Conservation (phyloP, 2,797 vertebrate genomes). For the Phyllotis vaccarum region DNA sequence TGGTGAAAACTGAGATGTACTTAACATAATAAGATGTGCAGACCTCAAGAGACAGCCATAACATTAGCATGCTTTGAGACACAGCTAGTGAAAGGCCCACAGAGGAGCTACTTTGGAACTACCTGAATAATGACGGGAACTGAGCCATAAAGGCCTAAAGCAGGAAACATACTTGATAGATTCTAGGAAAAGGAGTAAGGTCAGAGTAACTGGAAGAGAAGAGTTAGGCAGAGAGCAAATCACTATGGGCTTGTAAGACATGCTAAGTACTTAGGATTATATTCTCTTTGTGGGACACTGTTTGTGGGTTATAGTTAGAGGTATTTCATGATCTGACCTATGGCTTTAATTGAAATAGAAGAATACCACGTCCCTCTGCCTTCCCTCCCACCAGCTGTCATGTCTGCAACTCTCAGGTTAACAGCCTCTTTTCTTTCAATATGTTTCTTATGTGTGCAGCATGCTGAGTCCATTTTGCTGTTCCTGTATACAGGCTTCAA, state of each 20-base stretch:
- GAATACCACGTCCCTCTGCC: background rate
- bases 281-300: background rate
- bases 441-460: background rate
- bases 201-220: background rate
- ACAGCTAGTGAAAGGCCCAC: background rate
- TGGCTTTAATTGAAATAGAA: background rate
- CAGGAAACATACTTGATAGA: background rate
- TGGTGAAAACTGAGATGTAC: background rate
- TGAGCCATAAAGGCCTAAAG: background rate
- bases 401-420: background rate
- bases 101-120: slow-evolving; percentile 14
- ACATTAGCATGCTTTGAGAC: background rate
- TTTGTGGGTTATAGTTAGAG: background rate
- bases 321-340: background rate
- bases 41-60: background rate
- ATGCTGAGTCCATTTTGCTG: background rate
- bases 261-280: slow-evolving; percentile 22
- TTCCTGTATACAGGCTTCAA: background rate
- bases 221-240: background rate
- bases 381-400: background rate
- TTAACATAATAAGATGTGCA: background rate
- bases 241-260: background rate
- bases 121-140: slow-evolving; percentile 6
- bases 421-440: background rate
- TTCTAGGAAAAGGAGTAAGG: slow-evolving; percentile 15